Evolutionary conservation across 1,140 invertebrate genomes (phyloP), one percentile per base, ranked within the genome.

Genomic region (Acromyrmex charruanus): DNA sequence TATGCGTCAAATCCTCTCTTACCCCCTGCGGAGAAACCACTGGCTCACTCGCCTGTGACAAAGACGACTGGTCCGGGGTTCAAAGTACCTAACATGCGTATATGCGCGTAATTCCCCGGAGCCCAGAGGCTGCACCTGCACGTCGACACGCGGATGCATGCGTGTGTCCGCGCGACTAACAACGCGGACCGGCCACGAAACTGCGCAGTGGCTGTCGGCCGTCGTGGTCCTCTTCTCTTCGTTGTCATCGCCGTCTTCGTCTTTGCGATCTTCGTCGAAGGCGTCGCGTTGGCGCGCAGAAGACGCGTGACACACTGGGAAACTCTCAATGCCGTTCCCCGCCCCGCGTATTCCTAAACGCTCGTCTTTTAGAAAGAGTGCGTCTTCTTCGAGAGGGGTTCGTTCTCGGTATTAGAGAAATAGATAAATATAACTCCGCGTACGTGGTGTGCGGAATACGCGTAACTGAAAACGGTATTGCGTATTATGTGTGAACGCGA

Each of bases 221-320:
- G 77, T 84, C 69, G 44, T 82, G 25, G 44, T 74, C 39, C 28
- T 84, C 28, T 85, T 77, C 44, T 87, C 53, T 10, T 65, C 14
- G 51, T 51, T 16, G 49, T 51, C 14, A 51, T 51, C 49, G 49
- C 63, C 75, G 35, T 63, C n/a, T 25, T 63, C 25, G 35, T 49
- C 68, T 44, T 72, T 25, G 21, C 31, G 49, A 49, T 82, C 81
- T 90, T 69, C 89, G 89, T 84, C 84, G 88, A 69, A 82, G 72
- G 53, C 58, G 49, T 74, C 72, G 53, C 58, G 49, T 74, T 66
- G 77, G 77, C 51, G 71, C 53, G 51, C 77, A 82, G 85, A 87
- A 28, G 21, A 77, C 72, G 85, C 80, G 87, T 93, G 92, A 93
- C 92, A 92, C 92, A 93, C 91, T 90, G 92, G 92, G 89, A 92